Base-by-base conservation (phyloP, 2,888 invertebrate genomes). In the Ormia ochracea region DNA sequence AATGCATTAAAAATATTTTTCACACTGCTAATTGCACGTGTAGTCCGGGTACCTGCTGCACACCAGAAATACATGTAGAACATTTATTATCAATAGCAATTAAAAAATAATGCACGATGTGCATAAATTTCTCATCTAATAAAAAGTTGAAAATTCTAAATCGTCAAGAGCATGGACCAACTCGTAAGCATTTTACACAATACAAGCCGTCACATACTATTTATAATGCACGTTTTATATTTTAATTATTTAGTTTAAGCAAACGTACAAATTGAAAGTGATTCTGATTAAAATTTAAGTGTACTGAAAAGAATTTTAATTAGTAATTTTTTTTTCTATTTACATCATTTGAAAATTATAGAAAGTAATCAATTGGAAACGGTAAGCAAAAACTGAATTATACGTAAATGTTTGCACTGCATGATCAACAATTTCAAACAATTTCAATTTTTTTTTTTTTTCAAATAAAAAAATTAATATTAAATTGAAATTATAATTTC, bases 231-330 rank as follows among this genome's bases (percentile, higher is more conserved):
- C 52, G 52, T 66, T 41, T 54, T 54, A n/a, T 26, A 54, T 54
- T 63, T 43, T 19, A 52, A 41, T 61, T 14, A 52, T 52, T 72
- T 33, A 28, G 21, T 31, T 72, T 52, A 26, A 28, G 2, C 26
- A 17, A 28, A 41, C 59, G 19, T 14, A 43, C 33, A 50, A 52
- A 52, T 61, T 72, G 66, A 68, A 54, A 68, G n/a, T 68, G 66
- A n/a, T 31, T 54, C 36, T 38, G n/a, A 38, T 36, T 38, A 7
- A 33, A 14, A 7, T 68, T 31, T 43, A n/a, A 52, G n/a, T 26
- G 9, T 54, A 7, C 19, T 14, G n/a, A 26, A 28, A 41, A 45
- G 12, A 23, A 9, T 45, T 19, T 10, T 17, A 52, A 10, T 23
- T 36, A 17, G 19, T 52, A 6, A n/a, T 19, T 38, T 61, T 28